Evolutionary conservation across 2,888 invertebrate genomes (phyloP), one percentile per base, ranked within the genome.

Genomic region (Thymelicus lineola): DNA sequence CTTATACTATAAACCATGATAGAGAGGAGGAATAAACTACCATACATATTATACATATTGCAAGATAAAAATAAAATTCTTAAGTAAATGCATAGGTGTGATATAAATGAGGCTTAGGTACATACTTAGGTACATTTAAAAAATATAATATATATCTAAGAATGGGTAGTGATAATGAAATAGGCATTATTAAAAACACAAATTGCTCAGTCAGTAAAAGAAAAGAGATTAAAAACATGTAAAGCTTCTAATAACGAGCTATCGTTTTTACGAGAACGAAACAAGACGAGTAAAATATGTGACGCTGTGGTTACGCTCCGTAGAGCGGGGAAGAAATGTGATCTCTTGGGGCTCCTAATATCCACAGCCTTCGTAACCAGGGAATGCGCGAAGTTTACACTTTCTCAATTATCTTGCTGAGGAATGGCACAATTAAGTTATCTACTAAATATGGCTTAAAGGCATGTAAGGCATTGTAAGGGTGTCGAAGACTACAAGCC

Each of bases 291-390:
- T 91, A 86, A 91, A 89, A 90, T 91, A 91, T 90, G 91, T 88
- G 91, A 88, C 90, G 85, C 83, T 79, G 81, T 79, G 87, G 90
- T 82, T 86, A 84, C 80, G 90, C 90, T 89, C 79, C 77, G 81
- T 77, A 84, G 78, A 87, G 90, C 90, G 81, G 59, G 83, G 86
- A 91, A 91, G 90, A 91, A 86, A 83, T 89, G 89, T 86, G 82
- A 84, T 85, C 87, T 81, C 78, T 81, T 76, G 75, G 78, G 81
- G 77, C 79, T 82, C 80, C 79, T 82, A 82, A 83, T 72, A 73
- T 70, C 70, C 66, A 73, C 64, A 73, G 70, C 66, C 66, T 65
- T 61, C 59, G 67, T 66, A 68, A 55, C 61, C 66, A 62, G 70
- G 65, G 64, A 70, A 36, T 17, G 45, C 35, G 35, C 6, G 20